These are phyloP conservation scores for Dryomyza anilis DNA, from an alignment of 2,888 invertebrate genomes.

Conservation along the genomic window DNA sequence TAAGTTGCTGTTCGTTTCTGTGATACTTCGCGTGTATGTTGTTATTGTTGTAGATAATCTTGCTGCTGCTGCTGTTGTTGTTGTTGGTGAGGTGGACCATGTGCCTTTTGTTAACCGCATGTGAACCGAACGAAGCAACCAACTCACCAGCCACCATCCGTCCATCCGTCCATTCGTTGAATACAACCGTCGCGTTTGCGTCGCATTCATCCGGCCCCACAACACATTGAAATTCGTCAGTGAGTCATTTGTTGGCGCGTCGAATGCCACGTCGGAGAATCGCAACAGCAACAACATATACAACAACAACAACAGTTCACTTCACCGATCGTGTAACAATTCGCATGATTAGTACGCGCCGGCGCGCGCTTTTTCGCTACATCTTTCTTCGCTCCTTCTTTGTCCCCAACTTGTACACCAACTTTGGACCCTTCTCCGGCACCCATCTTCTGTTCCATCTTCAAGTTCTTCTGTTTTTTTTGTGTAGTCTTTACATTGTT, in stretches of 20 bases:
- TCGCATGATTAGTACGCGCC: conserved; percentile 23
- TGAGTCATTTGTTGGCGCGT: not conserved
- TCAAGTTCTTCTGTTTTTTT: too few species aligned
- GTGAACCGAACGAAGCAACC: not conserved
- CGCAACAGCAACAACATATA: not conserved
- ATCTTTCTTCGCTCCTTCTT: not conserved
- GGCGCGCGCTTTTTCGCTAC: conserved; percentile 7
- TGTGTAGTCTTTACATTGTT: too few species aligned
- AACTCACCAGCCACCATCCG: not conserved
- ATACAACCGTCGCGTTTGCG: too few species aligned
- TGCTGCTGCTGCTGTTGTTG: not conserved
- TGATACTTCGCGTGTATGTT: not conserved
- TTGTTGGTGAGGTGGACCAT: conserved; percentile 1
- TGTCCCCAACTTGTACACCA: too few species aligned
- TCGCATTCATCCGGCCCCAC: too few species aligned
- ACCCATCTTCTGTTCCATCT: not conserved
- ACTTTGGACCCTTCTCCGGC: not conserved
- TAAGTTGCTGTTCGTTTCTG: not conserved
- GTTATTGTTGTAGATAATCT: not conserved
- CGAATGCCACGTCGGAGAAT: not conserved
- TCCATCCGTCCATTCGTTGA: not conserved
- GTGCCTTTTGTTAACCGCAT: conserved; percentile 1
- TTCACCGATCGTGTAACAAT: conserved; percentile 24
- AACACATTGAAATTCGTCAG: not conserved
- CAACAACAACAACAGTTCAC: conserved; percentile 1